Evolutionary conservation across 2,797 vertebrate genomes (phyloP), one percentile per base, ranked within the genome.

Genomic region (Acanthis flammea): DNA sequence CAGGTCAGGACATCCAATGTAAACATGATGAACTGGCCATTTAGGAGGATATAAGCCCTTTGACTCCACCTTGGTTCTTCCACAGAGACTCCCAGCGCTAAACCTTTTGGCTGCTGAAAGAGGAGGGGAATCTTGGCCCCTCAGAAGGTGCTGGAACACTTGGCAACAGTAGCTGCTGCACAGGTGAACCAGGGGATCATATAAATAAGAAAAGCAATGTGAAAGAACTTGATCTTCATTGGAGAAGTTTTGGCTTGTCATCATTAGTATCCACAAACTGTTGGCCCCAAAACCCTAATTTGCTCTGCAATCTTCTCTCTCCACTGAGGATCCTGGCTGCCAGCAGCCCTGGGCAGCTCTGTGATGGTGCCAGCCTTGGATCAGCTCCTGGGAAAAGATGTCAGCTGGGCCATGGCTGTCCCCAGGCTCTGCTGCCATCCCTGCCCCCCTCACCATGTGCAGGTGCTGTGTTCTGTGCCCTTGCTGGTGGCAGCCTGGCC

Each of bases 271-370:
- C 39, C 18, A 19, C 48, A 35, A 23, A 51, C 22, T 18, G 19
- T 47, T 6, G 7, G 12, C 39, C 15, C 14, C 3, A 10, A 30
- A 41, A 53, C 19, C 7, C 6, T 30, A 68, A 6, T 0, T 1
- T 72, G 37, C 23, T 47, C n/a, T 66, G 61, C 30, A 70, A 21
- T 11, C 61, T 61, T 65, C 42, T 39, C 25, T n/a, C 19, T 41
- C 21, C 30, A 10, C 47, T 27, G 35, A 53, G 19, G 10, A 48
- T 24, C 28, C 27, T 24, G 73, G 9, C 19, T 83, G 58, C 41
- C 4, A 2, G 10, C 2, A 2, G 14, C 16, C 12, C 17, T 1
- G 2, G 24, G 25, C 42, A 79, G 31, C 31, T 35, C 55, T 41
- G 14, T 41, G n/a, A 41, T 27, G 24, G 15, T 44, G 27, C 24